Evolutionary conservation across 2,797 vertebrate species (phyloP).

Genomic region (Tympanoctomys barrerae): DNA sequence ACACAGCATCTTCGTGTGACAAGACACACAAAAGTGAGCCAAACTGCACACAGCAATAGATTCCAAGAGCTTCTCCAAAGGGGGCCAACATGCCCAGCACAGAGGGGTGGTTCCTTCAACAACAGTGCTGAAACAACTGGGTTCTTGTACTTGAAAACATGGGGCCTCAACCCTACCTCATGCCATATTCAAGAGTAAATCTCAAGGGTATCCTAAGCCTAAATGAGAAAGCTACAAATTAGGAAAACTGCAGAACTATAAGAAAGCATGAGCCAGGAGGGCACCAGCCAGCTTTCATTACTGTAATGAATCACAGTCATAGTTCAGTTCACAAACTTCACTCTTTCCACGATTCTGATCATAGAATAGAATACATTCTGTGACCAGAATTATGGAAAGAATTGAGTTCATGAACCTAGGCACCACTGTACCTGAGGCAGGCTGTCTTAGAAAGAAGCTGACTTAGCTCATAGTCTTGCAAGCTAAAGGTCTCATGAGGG

Average conservation of each 20-base stretch:
- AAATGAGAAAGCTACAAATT: not conserved
- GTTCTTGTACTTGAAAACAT: not conserved
- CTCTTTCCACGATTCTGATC: not conserved
- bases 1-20: not conserved
- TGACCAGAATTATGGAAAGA: not conserved
- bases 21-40: not conserved
- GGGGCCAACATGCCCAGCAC: not conserved
- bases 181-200: not conserved
- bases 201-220: not conserved
- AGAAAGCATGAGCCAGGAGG: not conserved
- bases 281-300: not conserved
- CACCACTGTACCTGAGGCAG: not conserved
- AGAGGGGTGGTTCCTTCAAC: not conserved
- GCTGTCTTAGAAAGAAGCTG: not conserved
- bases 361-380: not conserved
- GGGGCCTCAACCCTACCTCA: not conserved
- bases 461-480: not conserved
- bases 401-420: not conserved
- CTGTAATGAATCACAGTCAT: not conserved
- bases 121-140: not conserved
- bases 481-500: not conserved
- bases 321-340: not conserved
- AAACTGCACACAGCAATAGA: rapidly evolving
- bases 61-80: not conserved
- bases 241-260: not conserved